These are phyloP conservation scores for Leucosticte australis DNA, from an alignment of 2,113 vertebrate species.

Conservation along the genomic window DNA sequence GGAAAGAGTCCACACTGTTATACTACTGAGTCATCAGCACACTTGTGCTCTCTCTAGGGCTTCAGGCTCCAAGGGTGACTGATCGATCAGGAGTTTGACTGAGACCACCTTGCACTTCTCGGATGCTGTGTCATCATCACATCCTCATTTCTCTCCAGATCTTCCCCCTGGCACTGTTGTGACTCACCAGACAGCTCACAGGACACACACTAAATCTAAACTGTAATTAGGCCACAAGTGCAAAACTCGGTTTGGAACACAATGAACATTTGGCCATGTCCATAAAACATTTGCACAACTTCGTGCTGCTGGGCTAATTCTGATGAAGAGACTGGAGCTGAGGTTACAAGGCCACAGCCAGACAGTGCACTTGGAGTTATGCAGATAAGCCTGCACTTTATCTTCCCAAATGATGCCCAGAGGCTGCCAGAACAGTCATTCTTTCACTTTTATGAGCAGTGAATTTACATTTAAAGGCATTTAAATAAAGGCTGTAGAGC, in stretches of 20 bases:
- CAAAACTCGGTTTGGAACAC: neutral
- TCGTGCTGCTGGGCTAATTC: neutral
- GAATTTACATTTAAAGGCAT: slow-evolving; percentile 52
- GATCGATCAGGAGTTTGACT: neutral
- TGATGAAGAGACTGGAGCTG: neutral
- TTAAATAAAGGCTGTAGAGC: slow-evolving; percentile 48
- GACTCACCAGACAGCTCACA: neutral
- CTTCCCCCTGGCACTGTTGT: neutral
- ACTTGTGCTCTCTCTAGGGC: accelerated
- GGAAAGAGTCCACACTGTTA: neutral
- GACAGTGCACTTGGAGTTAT: slow-evolving; percentile 9
- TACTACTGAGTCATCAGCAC: neutral
- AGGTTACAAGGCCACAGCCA: slow-evolving; percentile 23
- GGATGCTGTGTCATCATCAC: neutral
- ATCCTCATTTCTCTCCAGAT: neutral
- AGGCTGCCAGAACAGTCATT: slow-evolving; percentile 44
- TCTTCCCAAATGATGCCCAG: slow-evolving; percentile 52
- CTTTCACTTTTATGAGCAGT: slow-evolving; percentile 43
- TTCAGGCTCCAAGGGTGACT: neutral
- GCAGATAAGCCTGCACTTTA: neutral
- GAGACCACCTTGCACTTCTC: neutral
- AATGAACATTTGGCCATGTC: neutral
- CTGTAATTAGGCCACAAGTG: neutral
- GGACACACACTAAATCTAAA: neutral
- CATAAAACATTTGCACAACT: neutral